Conservation (phyloP, 2,113 vertebrate genomes). For the Myxocyprinus asiaticus region DNA sequence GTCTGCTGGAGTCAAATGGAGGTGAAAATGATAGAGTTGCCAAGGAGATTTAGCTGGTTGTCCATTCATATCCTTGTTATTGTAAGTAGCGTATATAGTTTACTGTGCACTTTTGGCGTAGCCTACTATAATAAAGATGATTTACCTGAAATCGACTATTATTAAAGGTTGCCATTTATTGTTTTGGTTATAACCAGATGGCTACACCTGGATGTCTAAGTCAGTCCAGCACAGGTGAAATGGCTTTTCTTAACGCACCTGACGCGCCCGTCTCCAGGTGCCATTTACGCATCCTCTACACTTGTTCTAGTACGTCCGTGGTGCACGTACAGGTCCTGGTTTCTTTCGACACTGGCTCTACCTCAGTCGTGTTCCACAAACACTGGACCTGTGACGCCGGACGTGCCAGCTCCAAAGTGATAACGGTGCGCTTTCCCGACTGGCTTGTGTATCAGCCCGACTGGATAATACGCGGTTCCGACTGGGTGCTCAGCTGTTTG, state of each 20-base stretch:
- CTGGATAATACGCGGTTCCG: constrained; percentile 62
- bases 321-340: constrained; percentile 69
- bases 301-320: constrained; percentile 62
- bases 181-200: constrained; percentile 31
- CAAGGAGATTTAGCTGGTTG: background rate
- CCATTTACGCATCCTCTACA: constrained; percentile 64
- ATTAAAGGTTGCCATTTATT: background rate
- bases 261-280: constrained; percentile 56
- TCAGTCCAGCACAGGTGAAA: constrained; percentile 47
- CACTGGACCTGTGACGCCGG: constrained; percentile 71
- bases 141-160: too few relatives aligned
- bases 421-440: constrained; percentile 71
- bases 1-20: too few relatives aligned
- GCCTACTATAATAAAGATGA: too few relatives aligned
- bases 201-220: background rate
- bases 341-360: constrained; percentile 64
- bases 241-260: constrained; percentile 73
- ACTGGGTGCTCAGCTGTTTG: constrained; percentile 63
- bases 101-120: too few relatives aligned
- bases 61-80: background rate
- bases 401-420: constrained; percentile 37
- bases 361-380: constrained; percentile 55
- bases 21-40: constrained; percentile 25
- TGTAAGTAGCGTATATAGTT: too few relatives aligned
- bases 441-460: constrained; percentile 78